Conservation (phyloP, 2,797 vertebrate species). For the Naso thynnoides region DNA sequence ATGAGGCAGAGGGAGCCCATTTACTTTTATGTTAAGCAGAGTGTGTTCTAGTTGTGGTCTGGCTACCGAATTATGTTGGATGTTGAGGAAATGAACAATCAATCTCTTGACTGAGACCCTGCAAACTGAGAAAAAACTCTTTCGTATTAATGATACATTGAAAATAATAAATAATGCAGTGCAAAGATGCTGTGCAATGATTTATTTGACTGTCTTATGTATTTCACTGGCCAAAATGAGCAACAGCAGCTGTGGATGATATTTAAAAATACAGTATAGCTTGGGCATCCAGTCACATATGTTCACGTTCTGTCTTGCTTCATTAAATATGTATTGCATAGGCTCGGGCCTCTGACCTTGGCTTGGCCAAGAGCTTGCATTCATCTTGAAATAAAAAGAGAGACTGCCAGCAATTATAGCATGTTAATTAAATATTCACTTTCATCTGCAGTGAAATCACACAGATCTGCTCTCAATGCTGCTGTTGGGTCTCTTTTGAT, state of each 20-base stretch:
- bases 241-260: conserved; percentile 30
- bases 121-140: conserved; percentile 13
- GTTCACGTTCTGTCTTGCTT: conserved; percentile 69
- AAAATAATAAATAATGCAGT: conserved; percentile 62
- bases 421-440: conserved; percentile 96
- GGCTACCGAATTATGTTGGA: conserved; percentile 52
- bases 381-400: conserved; percentile 94
- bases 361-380: conserved; percentile 88
- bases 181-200: conserved; percentile 23
- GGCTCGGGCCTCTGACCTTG: conserved; percentile 88
- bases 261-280: conserved; percentile 34
- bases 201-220: conserved; percentile 40
- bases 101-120: conserved; percentile 19
- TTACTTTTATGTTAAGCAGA: conserved; percentile 57
- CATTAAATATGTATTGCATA: conserved; percentile 89
- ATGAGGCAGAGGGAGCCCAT: conserved; percentile 41
- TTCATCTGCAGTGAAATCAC: conserved; percentile 83
- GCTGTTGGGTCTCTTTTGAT: conserved; percentile 57
- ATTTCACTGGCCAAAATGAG: conserved; percentile 33
- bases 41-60: conserved; percentile 54
- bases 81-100: conserved; percentile 55
- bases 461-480: conserved; percentile 55
- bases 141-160: conserved; percentile 39
- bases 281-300: conserved; percentile 74
- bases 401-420: conserved; percentile 92